These are phyloP conservation scores for Probaryconus sp. DNA, from an alignment of 1,140 invertebrate species.

Conservation along the genomic window DNA sequence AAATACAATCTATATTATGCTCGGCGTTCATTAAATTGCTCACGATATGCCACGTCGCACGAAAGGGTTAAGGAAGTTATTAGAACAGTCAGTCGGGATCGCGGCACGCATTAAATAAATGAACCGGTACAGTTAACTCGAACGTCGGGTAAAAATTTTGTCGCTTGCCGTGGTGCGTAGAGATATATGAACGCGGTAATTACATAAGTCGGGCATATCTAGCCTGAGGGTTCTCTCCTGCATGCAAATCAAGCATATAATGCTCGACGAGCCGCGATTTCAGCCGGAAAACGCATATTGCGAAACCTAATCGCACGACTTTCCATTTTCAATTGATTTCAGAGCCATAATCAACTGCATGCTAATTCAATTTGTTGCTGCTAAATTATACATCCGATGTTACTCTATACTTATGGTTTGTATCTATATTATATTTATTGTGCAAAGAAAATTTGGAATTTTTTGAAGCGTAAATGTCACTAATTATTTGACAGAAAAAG, in stretches of 20 bases:
- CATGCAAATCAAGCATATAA: constrained; percentile 46
- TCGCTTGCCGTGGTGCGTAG: constrained; percentile 2
- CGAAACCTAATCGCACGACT: constrained; percentile 39
- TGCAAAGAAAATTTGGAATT: no score
- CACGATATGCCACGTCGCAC: neutral
- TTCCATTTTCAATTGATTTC: constrained; percentile 52
- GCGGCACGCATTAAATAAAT: constrained; percentile 9
- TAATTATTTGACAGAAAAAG: no score
- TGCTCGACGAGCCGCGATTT: constrained; percentile 12
- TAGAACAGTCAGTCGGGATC: constrained; percentile 18
- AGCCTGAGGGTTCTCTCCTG: constrained; percentile 9
- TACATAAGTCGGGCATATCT: constrained; percentile 43
- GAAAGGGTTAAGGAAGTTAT: constrained; percentile 24
- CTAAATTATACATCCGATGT: no score
- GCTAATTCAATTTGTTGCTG: no score
- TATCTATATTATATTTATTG: no score
- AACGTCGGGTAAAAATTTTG: constrained; percentile 21
- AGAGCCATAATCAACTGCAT: no score
- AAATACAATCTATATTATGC: neutral
- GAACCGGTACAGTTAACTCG: constrained; percentile 43
- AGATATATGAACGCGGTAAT: constrained; percentile 19
- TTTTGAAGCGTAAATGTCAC: no score
- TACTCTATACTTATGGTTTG: no score
- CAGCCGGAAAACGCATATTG: constrained; percentile 43
- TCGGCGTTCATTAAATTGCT: neutral